Evolutionary conservation across 2,797 vertebrate genomes (phyloP), one percentile per base, ranked within the genome.

Genomic region (Hephaestus fuliginosus): DNA sequence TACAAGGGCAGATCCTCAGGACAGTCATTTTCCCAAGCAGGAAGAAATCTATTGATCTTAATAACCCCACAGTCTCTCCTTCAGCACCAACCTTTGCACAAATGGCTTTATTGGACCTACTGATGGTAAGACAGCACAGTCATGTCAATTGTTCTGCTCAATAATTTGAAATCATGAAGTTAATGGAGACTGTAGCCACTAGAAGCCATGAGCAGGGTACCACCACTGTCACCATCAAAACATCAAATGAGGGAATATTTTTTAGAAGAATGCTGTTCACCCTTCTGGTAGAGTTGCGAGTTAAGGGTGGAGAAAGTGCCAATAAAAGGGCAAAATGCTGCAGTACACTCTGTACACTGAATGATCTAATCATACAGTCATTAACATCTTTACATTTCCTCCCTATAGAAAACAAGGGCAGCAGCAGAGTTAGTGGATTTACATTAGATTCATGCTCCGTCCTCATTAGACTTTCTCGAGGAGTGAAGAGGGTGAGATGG

Each of bases 381-480:
- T 67, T 25, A 70, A 41, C 51, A 51, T 62, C 58, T 39, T 68
- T 52, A 65, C 53, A 80, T 57, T 36, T 80, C 78, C 57, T 82
- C 74, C 82, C 71, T 17, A 18, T 8, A 81, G 65, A 30, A 77
- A 67, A 71, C 78, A 86, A 48, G 43, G 76, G 64, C 43, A 81
- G 71, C 68, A 64, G 28, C 75, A 62, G 68, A 78, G 51, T 18
- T 30, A 4, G 58, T 48, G 63, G 58, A 80, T 85, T 84, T 76
- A 64, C 81, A 80, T 81, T 58, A 64, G 18, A 51, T 58, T 76
- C 62, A 66, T n/a, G 56, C 58, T 58, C 78, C 9, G 58, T 80
- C 36, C 85, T 89, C 85, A 86, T 84, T 88, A 91, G 58, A 80
- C 66, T 41, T 81, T 79, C 78, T 82, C 53, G 74, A 72, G 61